A percentile compares a stretch with the other conserved stretches of the same genome.
phyloP scores from a whole-genome alignment of 2,888 invertebrate species.

The Aleiodes alternator region DNA sequence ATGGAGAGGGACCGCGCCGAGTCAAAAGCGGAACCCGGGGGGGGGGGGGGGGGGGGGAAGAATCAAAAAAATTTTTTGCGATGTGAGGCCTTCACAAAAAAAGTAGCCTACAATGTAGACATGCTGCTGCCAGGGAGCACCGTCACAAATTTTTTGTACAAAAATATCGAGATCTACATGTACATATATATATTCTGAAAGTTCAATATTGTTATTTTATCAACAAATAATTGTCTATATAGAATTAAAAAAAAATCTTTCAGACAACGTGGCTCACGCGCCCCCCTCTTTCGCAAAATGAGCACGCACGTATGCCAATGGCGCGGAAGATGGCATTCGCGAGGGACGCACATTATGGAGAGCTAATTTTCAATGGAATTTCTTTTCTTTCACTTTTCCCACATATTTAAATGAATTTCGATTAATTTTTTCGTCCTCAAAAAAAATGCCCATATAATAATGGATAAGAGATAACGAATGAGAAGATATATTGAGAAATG shows the following conservation, averaged over 20 bases:
- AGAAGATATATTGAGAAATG: no score
- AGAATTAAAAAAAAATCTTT: constrained; percentile 1
- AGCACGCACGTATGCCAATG: constrained; percentile 65
- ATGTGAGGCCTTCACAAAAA: no score
- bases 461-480: no score
- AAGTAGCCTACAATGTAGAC: no score
- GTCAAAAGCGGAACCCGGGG: no score
- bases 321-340: constrained; percentile 71
- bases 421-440: constrained; percentile 17
- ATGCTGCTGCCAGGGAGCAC: no score
- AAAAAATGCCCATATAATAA: no score
- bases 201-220: no score
- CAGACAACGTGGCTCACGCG: constrained; percentile 59
- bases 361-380: constrained; percentile 51
- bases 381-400: constrained; percentile 56
- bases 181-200: not conserved
- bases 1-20: no score
- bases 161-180: not conserved
- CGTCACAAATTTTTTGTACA: no score
- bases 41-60: no score
- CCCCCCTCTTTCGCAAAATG: constrained; percentile 61
- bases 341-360: constrained; percentile 68
- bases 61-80: no score
- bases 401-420: constrained; percentile 18
- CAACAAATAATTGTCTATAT: constrained; percentile 12